A percentile compares a stretch with the other conserved stretches of the same genome.
Conservation (phyloP, 2,797 vertebrate genomes). For the Craterocephalus amniculus region DNA sequence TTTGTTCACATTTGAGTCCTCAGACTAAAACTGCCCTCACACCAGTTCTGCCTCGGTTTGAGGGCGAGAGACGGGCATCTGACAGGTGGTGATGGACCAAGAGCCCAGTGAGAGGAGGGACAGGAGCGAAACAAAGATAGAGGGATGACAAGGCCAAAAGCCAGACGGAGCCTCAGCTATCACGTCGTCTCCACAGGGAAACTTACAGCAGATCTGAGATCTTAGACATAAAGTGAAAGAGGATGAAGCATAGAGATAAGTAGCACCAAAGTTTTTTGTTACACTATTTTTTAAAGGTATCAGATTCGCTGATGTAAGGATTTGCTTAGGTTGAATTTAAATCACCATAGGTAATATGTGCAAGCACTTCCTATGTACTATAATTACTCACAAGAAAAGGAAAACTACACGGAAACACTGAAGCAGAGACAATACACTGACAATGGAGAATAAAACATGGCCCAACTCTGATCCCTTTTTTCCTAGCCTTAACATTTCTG, state of each 20-base stretch:
- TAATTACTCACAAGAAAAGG: not conserved
- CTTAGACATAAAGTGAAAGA: conserved; percentile 44
- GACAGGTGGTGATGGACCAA: conserved; percentile 77
- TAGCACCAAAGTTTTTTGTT: not conserved
- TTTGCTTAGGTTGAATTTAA: not conserved
- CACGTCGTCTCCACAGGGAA: conserved; percentile 51
- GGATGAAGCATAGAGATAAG: conserved; percentile 3
- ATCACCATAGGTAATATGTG: not conserved
- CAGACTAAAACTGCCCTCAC: conserved; percentile 44
- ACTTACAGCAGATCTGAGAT: conserved; percentile 66
- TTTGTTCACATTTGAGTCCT: conserved; percentile 19
- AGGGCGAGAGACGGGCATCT: conserved; percentile 55
- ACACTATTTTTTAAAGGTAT: not conserved
- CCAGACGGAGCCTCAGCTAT: conserved; percentile 76
- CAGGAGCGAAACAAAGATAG: conserved; percentile 32
- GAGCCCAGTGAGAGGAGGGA: conserved; percentile 53
- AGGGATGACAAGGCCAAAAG: conserved; percentile 62
- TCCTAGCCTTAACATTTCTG: not conserved
- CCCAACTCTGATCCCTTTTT: not conserved
- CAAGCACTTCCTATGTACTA: not conserved
- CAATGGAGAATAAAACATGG: not conserved
- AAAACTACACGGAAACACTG: not conserved
- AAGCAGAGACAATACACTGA: not conserved
- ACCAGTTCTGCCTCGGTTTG: conserved; percentile 23
- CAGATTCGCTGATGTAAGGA: not conserved